Base-by-base conservation (phyloP, 2,888 invertebrate species). In the Catotricha subobsoleta region DNA sequence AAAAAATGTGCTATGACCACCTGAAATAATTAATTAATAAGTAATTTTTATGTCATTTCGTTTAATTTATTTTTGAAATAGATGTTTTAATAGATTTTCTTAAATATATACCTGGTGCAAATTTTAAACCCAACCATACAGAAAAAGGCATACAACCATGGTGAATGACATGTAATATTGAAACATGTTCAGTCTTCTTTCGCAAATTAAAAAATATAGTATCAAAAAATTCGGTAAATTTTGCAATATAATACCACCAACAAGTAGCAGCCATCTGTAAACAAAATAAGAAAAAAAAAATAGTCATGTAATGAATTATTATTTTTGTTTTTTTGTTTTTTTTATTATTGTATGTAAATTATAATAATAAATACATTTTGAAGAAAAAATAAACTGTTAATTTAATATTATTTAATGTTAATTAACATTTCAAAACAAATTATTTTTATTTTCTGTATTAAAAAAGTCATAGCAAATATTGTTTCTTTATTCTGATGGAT, bases 191-290 rank as follows among this genome's bases (percentile, higher is more conserved):
- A 61, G 79, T 81, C 70, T 94, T 94, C 69, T 92, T 92, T 49
- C 92, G 76, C 60, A 92, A 66, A 52, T 92, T 82, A 68, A 94
- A 94, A 75, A 92, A 94, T 54, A 92, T 80, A 54, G 94, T 94
- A 68, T 95, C 94, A 58, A 90, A 78, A 64, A 94, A 88, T 66
- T 95, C 94, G 52, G 91, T 87, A 66, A 92, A 92, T 67, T 94
- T 95, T 56, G 91, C 87, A 65, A 94, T 79, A 68, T 87, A 92
- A 65, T 92, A 94, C 88, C 87, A 88, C 90, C 91, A 94, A 64
- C 90, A 90, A 31, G 84, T 83, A 53, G 74, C 72, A 41, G 83
- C 87, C 87, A 94, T 91, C 83, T 84, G 62, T 34, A 34, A 23
- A 16, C 25, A 40, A 65, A 55, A 48, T 44, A 45, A 52, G 52